These are phyloP conservation scores for Steinernema khuongi DNA, from an alignment of 1,140 invertebrate species.

Conservation along the genomic window DNA sequence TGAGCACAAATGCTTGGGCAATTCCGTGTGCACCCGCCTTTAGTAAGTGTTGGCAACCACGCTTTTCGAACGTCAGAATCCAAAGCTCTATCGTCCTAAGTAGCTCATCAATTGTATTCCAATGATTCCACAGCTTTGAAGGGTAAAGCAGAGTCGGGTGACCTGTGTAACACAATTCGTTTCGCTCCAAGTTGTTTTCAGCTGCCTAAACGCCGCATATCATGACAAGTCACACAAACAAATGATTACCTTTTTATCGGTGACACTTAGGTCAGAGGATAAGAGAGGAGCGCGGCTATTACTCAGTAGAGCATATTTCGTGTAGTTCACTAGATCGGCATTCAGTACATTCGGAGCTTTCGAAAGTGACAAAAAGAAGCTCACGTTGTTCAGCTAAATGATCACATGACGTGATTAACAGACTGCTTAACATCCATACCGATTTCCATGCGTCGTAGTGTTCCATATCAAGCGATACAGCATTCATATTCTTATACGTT, in stretches of 20 bases:
- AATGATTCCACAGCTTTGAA: constrained; percentile 49
- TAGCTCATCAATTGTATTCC: constrained; percentile 36
- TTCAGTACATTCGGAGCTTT: constrained; percentile 52
- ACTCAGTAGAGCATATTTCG: constrained; percentile 44
- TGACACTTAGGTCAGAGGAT: constrained; percentile 24
- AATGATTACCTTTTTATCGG: constrained; percentile 1
- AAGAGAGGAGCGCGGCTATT: constrained; percentile 41
- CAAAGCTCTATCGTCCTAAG: constrained; percentile 44
- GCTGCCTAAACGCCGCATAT: constrained; percentile 25
- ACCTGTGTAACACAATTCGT: constrained; percentile 48
- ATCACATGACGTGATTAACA: neutral
- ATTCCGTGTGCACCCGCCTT: constrained; percentile 46
- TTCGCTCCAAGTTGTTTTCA: constrained; percentile 12
- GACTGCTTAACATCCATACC: constrained; percentile 24
- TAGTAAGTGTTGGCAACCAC: constrained; percentile 45
- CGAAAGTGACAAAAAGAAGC: constrained; percentile 46
- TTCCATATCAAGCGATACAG: constrained; percentile 40
- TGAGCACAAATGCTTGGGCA: constrained; percentile 50
- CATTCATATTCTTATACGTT: constrained; percentile 28
- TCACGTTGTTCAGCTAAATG: constrained; percentile 44
- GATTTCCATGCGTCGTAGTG: constrained; percentile 46
- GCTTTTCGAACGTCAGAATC: constrained; percentile 48
- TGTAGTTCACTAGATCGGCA: constrained; percentile 42
- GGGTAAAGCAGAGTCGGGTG: constrained; percentile 51
- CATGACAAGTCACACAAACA: neutral